Base-by-base conservation (phyloP, 2,888 invertebrate species). In the Achlya flavicornis region DNA sequence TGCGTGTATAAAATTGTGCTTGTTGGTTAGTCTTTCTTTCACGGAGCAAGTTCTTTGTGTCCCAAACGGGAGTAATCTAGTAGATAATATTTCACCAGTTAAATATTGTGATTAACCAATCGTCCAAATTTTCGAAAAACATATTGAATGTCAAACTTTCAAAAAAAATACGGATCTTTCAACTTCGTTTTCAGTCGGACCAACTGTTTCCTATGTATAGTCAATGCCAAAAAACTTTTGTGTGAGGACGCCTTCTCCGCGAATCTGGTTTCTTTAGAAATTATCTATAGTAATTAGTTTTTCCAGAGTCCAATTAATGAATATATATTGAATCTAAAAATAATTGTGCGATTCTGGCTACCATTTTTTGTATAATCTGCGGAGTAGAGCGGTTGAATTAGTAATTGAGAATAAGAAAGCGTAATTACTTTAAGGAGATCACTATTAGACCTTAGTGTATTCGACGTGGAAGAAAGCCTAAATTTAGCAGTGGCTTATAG, bases 191-290 rank as follows among this genome's bases (percentile, higher is more conserved):
- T 58, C 14, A 58, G 35, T 58, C 4, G 14, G 12, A 59, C 16
- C 59, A 35, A 35, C 35, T 59, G 35, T 59, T 59, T 38, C 59
- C 16, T 16, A 14, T 59, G n/a, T n/a, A 38, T 41, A 38, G 16
- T 38, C 11, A 38, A 19, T 10, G n/a, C 59, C 35, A 53, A 53
- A 53, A 53, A 53, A 53, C 53, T 53, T 53, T 10, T 16, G 43
- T 46, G n/a, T 46, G 3, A 46, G 53, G 16, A 53, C 16, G 48
- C 8, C 48, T 48, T 16, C 16, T 48, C n/a, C 48, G 7, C 53
- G 53, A 59, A 58, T 59, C 59, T 59, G 59, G 59, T 38, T 38
- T 59, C 59, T 59, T n/a, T 41, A n/a, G 38, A 14, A 16, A 35
- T 38, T 3, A 16, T 16, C 38, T 59, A 38, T 38, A 11, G 16